A percentile compares a stretch with the other conserved stretches of the same genome.
These are phyloP conservation scores for Aplochiton taeniatus DNA, from an alignment of 2,797 vertebrate species.

Conservation along the genomic window DNA sequence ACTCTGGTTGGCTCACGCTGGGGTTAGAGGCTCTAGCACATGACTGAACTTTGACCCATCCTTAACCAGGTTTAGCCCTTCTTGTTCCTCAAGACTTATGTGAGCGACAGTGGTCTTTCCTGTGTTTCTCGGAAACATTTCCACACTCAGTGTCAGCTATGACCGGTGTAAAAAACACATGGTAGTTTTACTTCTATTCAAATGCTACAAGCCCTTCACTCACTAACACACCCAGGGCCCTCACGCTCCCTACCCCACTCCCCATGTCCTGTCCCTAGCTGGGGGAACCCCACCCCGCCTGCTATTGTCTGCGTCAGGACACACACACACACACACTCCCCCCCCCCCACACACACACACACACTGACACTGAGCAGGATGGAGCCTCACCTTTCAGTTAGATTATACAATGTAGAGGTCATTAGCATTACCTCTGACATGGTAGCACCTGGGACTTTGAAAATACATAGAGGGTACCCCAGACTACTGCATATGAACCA, in stretches of 20 bases:
- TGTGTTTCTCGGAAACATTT: not conserved
- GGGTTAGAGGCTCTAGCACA: conserved; percentile 9
- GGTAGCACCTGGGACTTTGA: conserved; percentile 17
- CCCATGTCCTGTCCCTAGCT: conserved; percentile 42
- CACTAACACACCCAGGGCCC: not conserved
- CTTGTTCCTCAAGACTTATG: conserved; percentile 12
- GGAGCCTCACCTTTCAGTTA: conserved; percentile 9
- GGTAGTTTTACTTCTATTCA: too few relatives aligned
- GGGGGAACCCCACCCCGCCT: conserved; percentile 32
- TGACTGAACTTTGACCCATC: conserved; percentile 36
- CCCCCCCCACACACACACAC: conserved; percentile 1
- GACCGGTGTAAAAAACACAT: not conserved
- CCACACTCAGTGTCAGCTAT: not conserved
- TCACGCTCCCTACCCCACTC: conserved; percentile 11
- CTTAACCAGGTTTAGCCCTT: conserved; percentile 10
- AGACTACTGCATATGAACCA: not conserved
- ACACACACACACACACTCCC: conserved; percentile 17
- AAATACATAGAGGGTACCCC: conserved; percentile 1
- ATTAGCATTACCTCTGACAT: conserved; percentile 7
- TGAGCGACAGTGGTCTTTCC: conserved; percentile 7
- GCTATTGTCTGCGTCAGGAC: conserved; percentile 48
- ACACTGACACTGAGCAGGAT: conserved; percentile 3
- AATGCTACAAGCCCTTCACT: not conserved
- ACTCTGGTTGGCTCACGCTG: conserved; percentile 29
- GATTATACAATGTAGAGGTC: not conserved